Base-by-base conservation (phyloP, 2,888 invertebrate species). In the Apodemia hepburni region DNA sequence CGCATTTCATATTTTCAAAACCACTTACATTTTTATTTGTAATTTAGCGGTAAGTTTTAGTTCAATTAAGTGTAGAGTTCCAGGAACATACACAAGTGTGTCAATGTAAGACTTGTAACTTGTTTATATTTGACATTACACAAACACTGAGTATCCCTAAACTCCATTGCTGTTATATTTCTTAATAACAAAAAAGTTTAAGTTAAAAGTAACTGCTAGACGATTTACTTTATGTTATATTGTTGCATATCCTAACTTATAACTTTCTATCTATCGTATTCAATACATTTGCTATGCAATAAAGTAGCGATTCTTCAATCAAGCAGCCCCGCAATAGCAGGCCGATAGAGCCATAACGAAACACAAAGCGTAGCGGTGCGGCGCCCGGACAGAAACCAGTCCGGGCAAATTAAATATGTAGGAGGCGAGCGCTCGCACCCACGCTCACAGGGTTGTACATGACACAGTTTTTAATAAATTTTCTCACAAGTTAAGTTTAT, bases 341-440 rank as follows among this genome's bases (percentile, higher is more conserved):
- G 67, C 75, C 82, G 83, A 88, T 89, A 87, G 85, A 89, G 90
- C 84, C 89, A 84, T 90, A 90, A 88, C 86, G 82, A 82, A 85
- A 83, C 84, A 85, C 85, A 86, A 87, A 87, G 87, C 86, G 84
- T 72, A 76, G 82, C 81, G 83, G 73, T 38, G 51, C 75, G 73
- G 71, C 73, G 73, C 84, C 82, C 81, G 82, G 83, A 81, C 86
- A 84, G 84, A 86, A 88, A 87, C 89, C 89, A 87, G 89, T 89
- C 87, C 84, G 80, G 83, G 84, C 85, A 86, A 89, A 91, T 91
- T 90, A 91, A 90, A 90, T 91, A 91, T 91, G 90, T 89, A 90
- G 85, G 87, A 90, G 90, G 83, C 82, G 80, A 83, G 79, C 76
- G 75, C 79, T 78, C 81, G 82, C 86, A 80, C 86, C 83, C 84